These are phyloP conservation scores for Nothobranchius kuhntae DNA, from an alignment of 2,113 vertebrate species.

Conservation along the genomic window DNA sequence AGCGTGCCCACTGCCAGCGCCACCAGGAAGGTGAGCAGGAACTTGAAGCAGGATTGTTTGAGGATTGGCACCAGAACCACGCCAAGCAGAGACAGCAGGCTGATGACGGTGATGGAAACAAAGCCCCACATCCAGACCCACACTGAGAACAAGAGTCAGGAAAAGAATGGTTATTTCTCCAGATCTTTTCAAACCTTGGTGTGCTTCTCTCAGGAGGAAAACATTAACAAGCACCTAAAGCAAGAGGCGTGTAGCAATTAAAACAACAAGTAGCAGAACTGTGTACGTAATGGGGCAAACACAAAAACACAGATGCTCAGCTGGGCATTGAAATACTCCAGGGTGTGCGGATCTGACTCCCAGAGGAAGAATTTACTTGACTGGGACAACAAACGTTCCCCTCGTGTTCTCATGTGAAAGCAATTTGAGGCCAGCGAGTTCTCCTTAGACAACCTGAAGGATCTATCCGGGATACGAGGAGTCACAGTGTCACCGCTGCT, in stretches of 20 bases:
- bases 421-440: not conserved
- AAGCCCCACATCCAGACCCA: conserved; percentile 96
- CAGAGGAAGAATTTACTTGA: not conserved
- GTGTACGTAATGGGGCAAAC: not conserved
- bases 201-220: not conserved
- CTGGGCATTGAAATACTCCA: not conserved
- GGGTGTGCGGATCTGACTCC: not conserved
- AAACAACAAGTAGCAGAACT: not conserved
- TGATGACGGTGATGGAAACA: conserved; percentile 97
- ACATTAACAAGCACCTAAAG: not conserved
- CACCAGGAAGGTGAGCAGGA: conserved; percentile 97
- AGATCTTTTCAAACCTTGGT: not conserved
- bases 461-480: not conserved
- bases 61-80: conserved; percentile 96
- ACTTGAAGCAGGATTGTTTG: conserved; percentile 98
- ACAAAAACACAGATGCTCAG: not conserved
- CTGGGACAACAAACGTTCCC: not conserved
- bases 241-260: not conserved
- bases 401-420: not conserved
- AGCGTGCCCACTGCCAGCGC: conserved; percentile 97
- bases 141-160: conserved; percentile 65
- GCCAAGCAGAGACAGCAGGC: conserved; percentile 94
- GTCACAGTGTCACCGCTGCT: not conserved
- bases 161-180: not conserved
- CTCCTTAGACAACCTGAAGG: not conserved